Conservation (phyloP, 2,113 vertebrate species). For the Oreotrochilus melanogaster region DNA sequence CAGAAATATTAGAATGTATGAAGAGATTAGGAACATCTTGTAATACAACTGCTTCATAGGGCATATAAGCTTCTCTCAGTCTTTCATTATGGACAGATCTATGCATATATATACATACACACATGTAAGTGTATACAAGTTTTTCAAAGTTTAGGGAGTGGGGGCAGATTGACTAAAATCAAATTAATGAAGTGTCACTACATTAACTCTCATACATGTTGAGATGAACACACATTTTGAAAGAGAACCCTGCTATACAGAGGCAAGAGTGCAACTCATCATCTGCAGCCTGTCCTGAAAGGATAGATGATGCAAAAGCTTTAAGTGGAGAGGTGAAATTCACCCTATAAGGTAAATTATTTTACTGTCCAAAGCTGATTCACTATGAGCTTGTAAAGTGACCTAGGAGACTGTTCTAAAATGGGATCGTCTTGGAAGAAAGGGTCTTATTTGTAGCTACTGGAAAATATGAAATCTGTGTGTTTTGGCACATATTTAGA, state of each 20-base stretch:
- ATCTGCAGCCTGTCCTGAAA: not conserved
- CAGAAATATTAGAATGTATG: not conserved
- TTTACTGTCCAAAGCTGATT: conserved; percentile 36
- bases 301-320: not conserved
- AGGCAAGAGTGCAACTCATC: not conserved
- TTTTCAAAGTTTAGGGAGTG: not conserved
- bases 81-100: accelerated
- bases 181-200: not conserved
- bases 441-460: conserved; percentile 60
- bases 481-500: conserved; percentile 65
- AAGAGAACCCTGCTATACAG: not conserved
- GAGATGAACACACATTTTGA: not conserved
- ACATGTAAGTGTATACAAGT: accelerated
- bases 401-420: conserved; percentile 55
- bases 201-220: accelerated
- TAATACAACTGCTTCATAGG: not conserved
- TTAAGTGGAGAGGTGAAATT: not conserved
- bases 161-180: not conserved
- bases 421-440: conserved; percentile 47
- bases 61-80: not conserved
- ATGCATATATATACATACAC: not conserved
- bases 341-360: conserved; percentile 35
- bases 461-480: conserved; percentile 72
- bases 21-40: not conserved
- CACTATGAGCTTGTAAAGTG: not conserved